Base-by-base conservation (phyloP, 2,797 vertebrate species). In the Pseudochromis fuscus region DNA sequence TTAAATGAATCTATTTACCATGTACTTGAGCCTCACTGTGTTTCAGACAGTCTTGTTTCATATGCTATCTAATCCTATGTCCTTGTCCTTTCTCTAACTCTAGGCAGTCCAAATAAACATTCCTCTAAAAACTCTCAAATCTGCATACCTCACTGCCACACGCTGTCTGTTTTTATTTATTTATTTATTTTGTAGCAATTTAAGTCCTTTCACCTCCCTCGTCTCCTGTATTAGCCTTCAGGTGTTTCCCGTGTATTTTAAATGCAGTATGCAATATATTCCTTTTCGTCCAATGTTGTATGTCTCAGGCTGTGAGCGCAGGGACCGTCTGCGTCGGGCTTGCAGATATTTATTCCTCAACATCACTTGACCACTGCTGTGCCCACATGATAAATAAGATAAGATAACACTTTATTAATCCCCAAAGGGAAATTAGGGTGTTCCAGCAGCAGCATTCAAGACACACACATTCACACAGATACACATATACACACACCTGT, bases 141-240 rank as follows among this genome's bases (percentile, higher is more conserved):
- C 31, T 40, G 25, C 23, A 50, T 16, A 24, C 10, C 11, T 18
- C n/a, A 4, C 50, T 25, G 31, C 50, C 24, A 8, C 10, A n/a
- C 18, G 2, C 28, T 18, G n/a, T 4, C 46, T 27, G 25, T 31
- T 30, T 30, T 30, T n/a, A n/a, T n/a, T n/a, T n/a, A n/a, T n/a
- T n/a, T n/a, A n/a, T n/a, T n/a, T n/a, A n/a, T n/a, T 11, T 35
- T 33, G 28, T 25, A 56, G 25, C 30, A 28, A 1, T 38, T 30
- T 21, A 19, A 38, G 42, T 49, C 15, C 35, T 38, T 30, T 31
- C 31, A 19, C 37, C 37, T 50, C 28, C 19, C 8, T 51, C 24
- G 42, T 45, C 62, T 56, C 24, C 37, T 56, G 11, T 23, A n/a
- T 72, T 40, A n/a, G 16, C 57, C 44, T 45, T 45, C 18, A 44